Evolutionary conservation across 1,140 invertebrate species (phyloP).

Genomic region (Neuroterus valhalla): DNA sequence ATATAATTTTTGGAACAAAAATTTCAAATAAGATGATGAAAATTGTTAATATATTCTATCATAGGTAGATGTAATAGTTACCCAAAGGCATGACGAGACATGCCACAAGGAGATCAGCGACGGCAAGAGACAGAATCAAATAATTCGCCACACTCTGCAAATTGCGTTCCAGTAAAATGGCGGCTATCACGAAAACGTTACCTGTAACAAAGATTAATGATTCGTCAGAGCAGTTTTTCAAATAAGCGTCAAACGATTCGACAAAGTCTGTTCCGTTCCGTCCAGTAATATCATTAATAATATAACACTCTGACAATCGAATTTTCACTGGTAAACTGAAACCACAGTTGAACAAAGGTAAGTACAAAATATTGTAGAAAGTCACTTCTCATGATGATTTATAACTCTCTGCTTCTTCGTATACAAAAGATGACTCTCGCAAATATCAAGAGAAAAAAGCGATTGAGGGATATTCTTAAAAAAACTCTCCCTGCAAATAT

Average conservation of each 20-base stretch:
- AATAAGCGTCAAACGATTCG: background rate
- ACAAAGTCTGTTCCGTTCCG: background rate
- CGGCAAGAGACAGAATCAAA: constrained; percentile 89
- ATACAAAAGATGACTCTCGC: too few species aligned
- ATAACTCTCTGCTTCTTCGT: too few species aligned
- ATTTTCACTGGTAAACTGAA: too few species aligned
- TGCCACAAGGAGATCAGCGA: constrained; percentile 90
- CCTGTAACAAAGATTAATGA: constrained; percentile 76
- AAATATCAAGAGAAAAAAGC: too few species aligned
- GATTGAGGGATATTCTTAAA: too few species aligned
- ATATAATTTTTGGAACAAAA: constrained; percentile 18
- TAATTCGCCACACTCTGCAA: constrained; percentile 92
- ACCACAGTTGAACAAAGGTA: too few species aligned
- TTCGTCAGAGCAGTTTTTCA: background rate
- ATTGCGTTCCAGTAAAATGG: constrained; percentile 91
- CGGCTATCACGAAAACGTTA: constrained; percentile 96
- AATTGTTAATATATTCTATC: background rate
- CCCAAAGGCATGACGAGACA: constrained; percentile 91
- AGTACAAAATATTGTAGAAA: too few species aligned
- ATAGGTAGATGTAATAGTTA: constrained; percentile 43
- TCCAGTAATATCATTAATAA: constrained; percentile 6
- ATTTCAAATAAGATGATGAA: background rate
- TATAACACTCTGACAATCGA: background rate
- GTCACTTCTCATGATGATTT: too few species aligned
- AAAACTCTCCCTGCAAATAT: too few species aligned